These are phyloP conservation scores for Platyura marginata DNA, from an alignment of 1,140 invertebrate genomes.

Conservation along the genomic window DNA sequence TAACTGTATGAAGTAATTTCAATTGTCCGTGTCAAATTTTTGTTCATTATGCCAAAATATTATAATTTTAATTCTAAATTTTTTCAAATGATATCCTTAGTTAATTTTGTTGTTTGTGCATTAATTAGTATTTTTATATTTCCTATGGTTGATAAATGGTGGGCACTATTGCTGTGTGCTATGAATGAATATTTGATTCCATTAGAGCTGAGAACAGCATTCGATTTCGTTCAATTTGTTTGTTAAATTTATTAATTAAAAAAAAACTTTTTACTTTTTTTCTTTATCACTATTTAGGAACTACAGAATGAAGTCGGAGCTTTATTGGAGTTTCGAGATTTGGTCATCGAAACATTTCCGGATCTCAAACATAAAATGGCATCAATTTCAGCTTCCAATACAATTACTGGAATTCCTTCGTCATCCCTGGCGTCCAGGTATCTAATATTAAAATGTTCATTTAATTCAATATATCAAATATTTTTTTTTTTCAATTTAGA, in stretches of 20 bases:
- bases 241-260: neutral
- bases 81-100: no score
- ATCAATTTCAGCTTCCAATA: slow-evolving; percentile 24
- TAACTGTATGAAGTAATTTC: no score
- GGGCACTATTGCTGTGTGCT: neutral
- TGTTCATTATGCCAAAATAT: no score
- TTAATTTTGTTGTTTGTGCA: no score
- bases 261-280: neutral
- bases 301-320: slow-evolving; percentile 80
- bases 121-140: neutral
- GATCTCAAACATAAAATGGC: slow-evolving; percentile 67
- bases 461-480: neutral
- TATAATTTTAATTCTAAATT: no score
- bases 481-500: slow-evolving; percentile 7
- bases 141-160: neutral
- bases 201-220: neutral
- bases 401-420: slow-evolving; percentile 15
- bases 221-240: neutral
- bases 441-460: neutral
- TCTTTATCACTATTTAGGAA: slow-evolving; percentile 32
- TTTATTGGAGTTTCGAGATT: slow-evolving; percentile 69
- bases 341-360: slow-evolving; percentile 81
- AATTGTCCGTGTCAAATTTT: no score
- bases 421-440: slow-evolving; percentile 13
- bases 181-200: neutral